A percentile compares a stretch with the other conserved stretches of the same genome.
These are phyloP conservation scores for Apostichopus californicus DNA, from an alignment of 35 echinoderm and acorn worm species.

Conservation along the genomic window DNA sequence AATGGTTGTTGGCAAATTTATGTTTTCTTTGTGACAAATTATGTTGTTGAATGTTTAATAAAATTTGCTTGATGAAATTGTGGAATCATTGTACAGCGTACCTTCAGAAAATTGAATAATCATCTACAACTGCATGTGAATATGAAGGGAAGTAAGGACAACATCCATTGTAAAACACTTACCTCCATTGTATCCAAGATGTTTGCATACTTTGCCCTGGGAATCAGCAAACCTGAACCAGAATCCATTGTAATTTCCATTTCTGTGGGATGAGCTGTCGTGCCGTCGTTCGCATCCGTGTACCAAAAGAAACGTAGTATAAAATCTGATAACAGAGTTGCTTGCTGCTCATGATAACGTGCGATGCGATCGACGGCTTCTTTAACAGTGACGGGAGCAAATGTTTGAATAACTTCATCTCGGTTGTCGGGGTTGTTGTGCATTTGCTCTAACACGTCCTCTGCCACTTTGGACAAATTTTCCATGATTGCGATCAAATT, in stretches of 20 bases:
- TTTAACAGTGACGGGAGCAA: not conserved
- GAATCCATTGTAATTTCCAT: not conserved
- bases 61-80: too few species aligned
- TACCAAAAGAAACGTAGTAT: not conserved
- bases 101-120: too few species aligned
- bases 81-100: too few species aligned
- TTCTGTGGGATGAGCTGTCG: not conserved
- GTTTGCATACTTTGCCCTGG: not conserved
- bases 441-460: not conserved
- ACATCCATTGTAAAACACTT: not conserved
- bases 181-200: not conserved
- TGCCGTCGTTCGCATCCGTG: not conserved
- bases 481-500: not conserved
- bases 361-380: not conserved
- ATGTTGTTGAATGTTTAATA: too few species aligned
- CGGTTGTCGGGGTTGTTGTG: not conserved
- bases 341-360: not conserved
- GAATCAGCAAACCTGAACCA: not conserved
- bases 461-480: not conserved
- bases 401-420: not conserved
- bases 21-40: too few species aligned
- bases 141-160: too few species aligned
- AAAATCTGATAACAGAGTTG: not conserved
- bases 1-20: too few species aligned
- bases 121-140: too few species aligned